These are phyloP conservation scores for Drosophila truncata DNA, from an alignment of 1,140 invertebrate genomes.

Conservation along the genomic window DNA sequence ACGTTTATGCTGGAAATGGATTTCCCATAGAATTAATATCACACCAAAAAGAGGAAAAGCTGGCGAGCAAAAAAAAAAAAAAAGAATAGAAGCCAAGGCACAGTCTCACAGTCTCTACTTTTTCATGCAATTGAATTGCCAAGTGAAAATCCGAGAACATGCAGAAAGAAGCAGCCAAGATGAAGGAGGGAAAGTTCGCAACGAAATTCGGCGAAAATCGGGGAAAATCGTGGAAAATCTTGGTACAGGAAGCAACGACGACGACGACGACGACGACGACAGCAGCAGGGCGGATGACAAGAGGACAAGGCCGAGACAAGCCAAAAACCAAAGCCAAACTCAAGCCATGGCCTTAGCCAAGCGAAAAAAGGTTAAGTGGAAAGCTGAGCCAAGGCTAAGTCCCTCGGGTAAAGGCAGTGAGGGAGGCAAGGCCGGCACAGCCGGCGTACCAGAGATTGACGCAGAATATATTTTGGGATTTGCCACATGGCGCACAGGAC, in stretches of 20 bases:
- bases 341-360: conserved; percentile 66
- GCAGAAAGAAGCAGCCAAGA: conserved; percentile 19
- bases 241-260: conserved; percentile 23
- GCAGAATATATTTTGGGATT: conserved; percentile 69
- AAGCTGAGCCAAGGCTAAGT: conserved; percentile 66
- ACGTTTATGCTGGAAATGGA: conserved; percentile 73
- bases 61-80: conserved; percentile 14
- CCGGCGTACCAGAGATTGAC: conserved; percentile 52
- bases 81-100: conserved; percentile 22
- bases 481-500: conserved; percentile 56
- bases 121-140: conserved; percentile 75
- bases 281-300: conserved; percentile 20
- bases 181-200: neutral
- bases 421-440: conserved; percentile 1
- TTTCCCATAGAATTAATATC: conserved; percentile 81
- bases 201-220: conserved; percentile 17
- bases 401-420: conserved; percentile 1
- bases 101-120: conserved; percentile 28
- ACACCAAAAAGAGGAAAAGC: conserved; percentile 56
- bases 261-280: conserved; percentile 7
- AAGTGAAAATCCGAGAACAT: conserved; percentile 57
- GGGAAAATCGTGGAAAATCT: conserved; percentile 10
- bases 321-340: conserved; percentile 69
- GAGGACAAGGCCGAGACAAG: conserved; percentile 52
- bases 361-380: conserved; percentile 77